Conservation (phyloP, 2,888 invertebrate genomes). For the Bimastos eiseni region DNA sequence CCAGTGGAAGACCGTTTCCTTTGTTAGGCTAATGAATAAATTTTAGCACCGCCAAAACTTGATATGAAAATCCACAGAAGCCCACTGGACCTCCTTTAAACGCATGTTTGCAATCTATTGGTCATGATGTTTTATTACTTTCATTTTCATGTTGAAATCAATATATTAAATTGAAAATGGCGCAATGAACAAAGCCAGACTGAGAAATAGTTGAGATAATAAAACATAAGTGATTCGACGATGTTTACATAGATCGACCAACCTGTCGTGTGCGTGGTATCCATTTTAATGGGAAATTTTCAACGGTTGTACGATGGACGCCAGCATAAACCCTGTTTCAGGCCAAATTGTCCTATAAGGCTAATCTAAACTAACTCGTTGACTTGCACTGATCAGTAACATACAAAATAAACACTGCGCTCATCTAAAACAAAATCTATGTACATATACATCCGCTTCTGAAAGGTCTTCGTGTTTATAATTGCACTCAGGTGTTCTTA, state of each 20-base stretch:
- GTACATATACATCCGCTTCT: neutral
- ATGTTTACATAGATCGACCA: neutral
- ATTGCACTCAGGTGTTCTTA: neutral
- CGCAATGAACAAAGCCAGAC: too few species aligned
- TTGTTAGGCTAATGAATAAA: too few species aligned
- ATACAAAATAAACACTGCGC: neutral
- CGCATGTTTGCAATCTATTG: too few species aligned
- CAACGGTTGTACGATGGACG: neutral
- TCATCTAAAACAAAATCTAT: neutral
- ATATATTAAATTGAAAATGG: too few species aligned
- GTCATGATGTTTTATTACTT: too few species aligned
- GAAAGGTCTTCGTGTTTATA: neutral
- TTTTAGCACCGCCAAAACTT: too few species aligned
- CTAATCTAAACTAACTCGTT: neutral
- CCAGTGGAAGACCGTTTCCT: too few species aligned
- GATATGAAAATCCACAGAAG: too few species aligned
- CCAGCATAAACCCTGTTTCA: neutral
- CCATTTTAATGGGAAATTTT: constrained; percentile 2
- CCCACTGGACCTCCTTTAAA: too few species aligned
- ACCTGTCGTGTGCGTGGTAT: constrained; percentile 3
- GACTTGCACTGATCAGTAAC: neutral
- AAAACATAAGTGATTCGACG: neutral
- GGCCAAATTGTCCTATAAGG: neutral
- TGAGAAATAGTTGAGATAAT: neutral
- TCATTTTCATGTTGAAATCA: too few species aligned